phyloP scores from a whole-genome alignment of 2,797 vertebrate species.

The Pipistrellus kuhlii region DNA sequence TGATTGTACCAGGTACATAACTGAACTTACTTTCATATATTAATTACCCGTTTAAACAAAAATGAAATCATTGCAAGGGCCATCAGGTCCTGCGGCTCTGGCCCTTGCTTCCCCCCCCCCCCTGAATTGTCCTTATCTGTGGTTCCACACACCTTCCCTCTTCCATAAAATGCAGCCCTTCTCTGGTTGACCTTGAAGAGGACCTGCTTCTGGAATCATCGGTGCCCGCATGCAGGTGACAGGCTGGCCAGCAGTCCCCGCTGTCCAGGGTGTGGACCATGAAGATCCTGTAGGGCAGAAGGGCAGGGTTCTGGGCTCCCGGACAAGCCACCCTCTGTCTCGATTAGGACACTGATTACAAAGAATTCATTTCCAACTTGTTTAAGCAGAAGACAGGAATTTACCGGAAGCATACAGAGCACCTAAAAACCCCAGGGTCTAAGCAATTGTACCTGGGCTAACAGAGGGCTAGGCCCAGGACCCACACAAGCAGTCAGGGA shows the following conservation, averaged over 20 bases:
- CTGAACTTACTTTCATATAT: background rate
- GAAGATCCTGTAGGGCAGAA: background rate
- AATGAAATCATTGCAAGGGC: background rate
- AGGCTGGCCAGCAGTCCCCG: background rate
- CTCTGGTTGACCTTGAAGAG: background rate
- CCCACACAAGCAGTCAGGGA: background rate
- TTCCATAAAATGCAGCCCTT: background rate
- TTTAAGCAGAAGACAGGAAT: background rate
- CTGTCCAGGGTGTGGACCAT: background rate
- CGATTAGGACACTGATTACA: background rate
- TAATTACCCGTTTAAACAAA: background rate
- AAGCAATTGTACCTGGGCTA: background rate
- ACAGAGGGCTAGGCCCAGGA: background rate
- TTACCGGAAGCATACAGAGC: background rate
- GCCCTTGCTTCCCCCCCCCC: background rate
- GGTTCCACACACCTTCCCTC: background rate
- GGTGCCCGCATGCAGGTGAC: background rate
- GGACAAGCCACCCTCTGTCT: background rate
- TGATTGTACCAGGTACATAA: background rate
- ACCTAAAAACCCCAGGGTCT: background rate
- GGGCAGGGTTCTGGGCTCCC: background rate
- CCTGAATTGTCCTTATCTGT: background rate
- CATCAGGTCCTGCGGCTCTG: accelerated
- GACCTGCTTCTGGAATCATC: background rate
- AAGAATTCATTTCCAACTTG: background rate